Base-by-base conservation (phyloP, 2,888 invertebrate genomes). In the Gymnocheta viridis region DNA sequence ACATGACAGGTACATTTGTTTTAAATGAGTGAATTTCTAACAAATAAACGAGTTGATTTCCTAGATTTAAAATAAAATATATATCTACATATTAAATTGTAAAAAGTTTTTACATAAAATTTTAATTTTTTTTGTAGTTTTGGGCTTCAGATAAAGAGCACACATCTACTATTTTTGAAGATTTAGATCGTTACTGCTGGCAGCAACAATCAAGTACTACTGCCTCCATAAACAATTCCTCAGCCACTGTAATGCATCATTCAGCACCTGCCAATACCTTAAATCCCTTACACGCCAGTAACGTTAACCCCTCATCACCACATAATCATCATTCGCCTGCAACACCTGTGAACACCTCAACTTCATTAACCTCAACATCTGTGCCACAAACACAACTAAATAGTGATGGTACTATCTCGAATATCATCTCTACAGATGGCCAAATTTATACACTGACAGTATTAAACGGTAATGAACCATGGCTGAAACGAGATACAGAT, bases 181-280 rank as follows among this genome's bases (percentile, higher is more conserved):
- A 96, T 92, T 94, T 96, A 88, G 96, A 96, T 92, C 96, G 96
- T 91, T 96, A 95, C 91, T 96, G 96, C 90, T 96, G 96, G 96
- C 94, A 93, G 86, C 94, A 95, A 89, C 95, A 95, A 87, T 88
- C 89, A 27, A 94, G 93, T 85, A 82, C 87, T 5, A 86, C 86
- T 14, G 35, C 86, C 70, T 85, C 89, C 32, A 54, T 88, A 64
- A 64, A 87, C 44, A 86, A 82, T 49, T 72, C 82, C 51, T 58
- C 82, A 87, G 60, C 77, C 93, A 86, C 60, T 62, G 73, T 69
- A 62, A 77, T 84, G 73, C 87, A 87, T 58, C 87, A 86, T 64
- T 79, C 82, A 87, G 93, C 93, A 84, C 93, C 93, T 66, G 92
- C 93, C 87, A 93, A 89, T 89, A 93, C 88, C 86, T 82, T 76